phyloP scores from a whole-genome alignment of 2,797 vertebrate genomes.

The Dallia pectoralis region DNA sequence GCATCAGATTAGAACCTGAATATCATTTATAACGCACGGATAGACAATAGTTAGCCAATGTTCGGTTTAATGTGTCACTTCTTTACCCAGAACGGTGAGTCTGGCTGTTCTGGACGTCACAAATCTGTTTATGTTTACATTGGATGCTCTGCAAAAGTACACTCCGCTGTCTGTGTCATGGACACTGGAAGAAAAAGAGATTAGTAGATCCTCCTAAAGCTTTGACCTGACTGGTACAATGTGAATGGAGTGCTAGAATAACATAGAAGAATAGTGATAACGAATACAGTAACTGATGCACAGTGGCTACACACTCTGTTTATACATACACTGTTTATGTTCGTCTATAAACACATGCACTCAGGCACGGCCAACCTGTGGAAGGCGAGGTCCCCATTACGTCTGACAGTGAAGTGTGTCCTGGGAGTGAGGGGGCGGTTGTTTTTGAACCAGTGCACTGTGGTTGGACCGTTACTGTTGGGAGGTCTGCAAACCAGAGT shows the following conservation, averaged over 20 bases:
- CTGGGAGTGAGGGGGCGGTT: slow-evolving; percentile 52
- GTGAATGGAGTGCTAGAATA: background rate
- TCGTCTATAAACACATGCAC: background rate
- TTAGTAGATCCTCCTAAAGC: background rate
- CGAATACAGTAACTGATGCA: background rate
- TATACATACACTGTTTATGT: background rate
- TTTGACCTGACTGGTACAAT: background rate
- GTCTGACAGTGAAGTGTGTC: slow-evolving; percentile 41
- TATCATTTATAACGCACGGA: background rate
- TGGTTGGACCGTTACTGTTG: slow-evolving; percentile 62
- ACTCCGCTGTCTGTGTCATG: slow-evolving; percentile 65
- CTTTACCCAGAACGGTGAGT: slow-evolving; percentile 69
- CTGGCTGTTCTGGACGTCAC: slow-evolving; percentile 64
- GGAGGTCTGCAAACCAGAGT: slow-evolving; percentile 71
- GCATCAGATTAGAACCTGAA: background rate
- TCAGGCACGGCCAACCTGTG: slow-evolving; percentile 55
- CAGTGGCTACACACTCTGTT: background rate
- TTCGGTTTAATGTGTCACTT: background rate
- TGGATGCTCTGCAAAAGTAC: slow-evolving; percentile 76
- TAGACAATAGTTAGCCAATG: background rate
- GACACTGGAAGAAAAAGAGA: slow-evolving; percentile 55
- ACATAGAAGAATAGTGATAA: background rate
- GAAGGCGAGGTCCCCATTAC: slow-evolving; percentile 72
- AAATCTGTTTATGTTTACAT: slow-evolving; percentile 62
- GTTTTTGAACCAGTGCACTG: slow-evolving; percentile 76